Percentiles rank a stretch among this genome's conserved stretches.
Evolutionary conservation across 2,113 vertebrate species (phyloP).

Genomic region (Vombatus ursinus): DNA sequence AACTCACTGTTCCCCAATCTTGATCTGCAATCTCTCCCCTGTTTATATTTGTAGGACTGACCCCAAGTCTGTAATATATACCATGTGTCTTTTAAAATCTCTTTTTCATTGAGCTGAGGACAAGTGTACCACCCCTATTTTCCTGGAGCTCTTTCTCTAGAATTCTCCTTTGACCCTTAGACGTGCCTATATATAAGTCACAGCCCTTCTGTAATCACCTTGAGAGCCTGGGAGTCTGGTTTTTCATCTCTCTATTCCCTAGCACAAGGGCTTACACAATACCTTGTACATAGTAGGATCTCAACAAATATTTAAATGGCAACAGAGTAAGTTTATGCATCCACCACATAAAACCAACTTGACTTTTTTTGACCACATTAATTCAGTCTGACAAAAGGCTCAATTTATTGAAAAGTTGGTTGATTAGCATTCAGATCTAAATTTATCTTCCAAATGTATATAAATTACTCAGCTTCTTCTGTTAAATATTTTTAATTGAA

Average conservation of each 20-base stretch:
- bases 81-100: neutral
- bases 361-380: neutral
- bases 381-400: neutral
- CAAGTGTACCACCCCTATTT: neutral
- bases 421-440: neutral
- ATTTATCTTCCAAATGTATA: neutral
- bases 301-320: neutral
- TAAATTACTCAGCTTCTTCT: neutral
- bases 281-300: neutral
- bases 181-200: neutral
- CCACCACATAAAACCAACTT: neutral
- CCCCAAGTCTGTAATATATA: neutral
- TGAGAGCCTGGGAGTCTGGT: neutral
- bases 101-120: neutral
- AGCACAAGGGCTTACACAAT: neutral
- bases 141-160: neutral
- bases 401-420: neutral
- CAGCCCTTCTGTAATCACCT: neutral
- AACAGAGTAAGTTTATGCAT: neutral
- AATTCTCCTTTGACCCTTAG: neutral
- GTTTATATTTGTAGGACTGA: neutral
- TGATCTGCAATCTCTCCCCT: neutral
- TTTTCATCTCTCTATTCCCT: neutral
- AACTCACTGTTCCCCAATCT: neutral
- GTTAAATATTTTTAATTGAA: neutral